phyloP scores from a whole-genome alignment of 1,140 invertebrate genomes.

The Caerostris extrusa region DNA sequence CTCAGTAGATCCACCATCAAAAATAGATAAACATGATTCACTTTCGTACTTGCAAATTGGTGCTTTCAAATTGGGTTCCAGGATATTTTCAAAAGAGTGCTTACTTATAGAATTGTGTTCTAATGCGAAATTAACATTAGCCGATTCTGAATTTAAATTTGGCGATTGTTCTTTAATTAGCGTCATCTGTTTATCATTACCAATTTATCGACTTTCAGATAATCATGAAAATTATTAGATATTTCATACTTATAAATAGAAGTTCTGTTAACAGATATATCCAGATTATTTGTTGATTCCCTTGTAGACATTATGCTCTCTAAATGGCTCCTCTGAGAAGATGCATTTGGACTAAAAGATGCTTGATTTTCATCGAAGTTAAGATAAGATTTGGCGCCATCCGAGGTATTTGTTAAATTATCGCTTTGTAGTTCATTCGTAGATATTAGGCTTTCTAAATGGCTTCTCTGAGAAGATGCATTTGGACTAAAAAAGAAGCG shows the following conservation, averaged over 20 bases:
- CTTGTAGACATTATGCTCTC: not conserved
- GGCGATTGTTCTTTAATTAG: not conserved
- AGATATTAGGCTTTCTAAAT: too few species aligned
- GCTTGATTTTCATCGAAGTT: too few species aligned
- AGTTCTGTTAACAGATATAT: not conserved
- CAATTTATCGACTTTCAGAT: not conserved
- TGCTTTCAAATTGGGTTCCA: too few species aligned
- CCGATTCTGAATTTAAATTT: not conserved
- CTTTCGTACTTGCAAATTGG: not conserved
- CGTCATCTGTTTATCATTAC: not conserved
- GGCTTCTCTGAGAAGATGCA: too few species aligned
- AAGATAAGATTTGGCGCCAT: too few species aligned
- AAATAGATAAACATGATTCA: not conserved
- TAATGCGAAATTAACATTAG: not conserved
- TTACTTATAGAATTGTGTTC: not conserved
- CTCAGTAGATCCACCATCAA: not conserved
- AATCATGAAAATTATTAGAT: not conserved
- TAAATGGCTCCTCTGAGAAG: too few species aligned
- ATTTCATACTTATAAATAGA: not conserved
- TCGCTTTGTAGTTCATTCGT: too few species aligned
- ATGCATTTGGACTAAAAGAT: too few species aligned
- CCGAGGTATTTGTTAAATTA: too few species aligned
- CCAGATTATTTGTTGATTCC: not conserved
- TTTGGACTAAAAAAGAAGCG: too few species aligned
- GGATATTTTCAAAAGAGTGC: too few species aligned